These are phyloP conservation scores for Pyxicephalus adspersus DNA, from an alignment of 2,113 vertebrate genomes.

Conservation along the genomic window DNA sequence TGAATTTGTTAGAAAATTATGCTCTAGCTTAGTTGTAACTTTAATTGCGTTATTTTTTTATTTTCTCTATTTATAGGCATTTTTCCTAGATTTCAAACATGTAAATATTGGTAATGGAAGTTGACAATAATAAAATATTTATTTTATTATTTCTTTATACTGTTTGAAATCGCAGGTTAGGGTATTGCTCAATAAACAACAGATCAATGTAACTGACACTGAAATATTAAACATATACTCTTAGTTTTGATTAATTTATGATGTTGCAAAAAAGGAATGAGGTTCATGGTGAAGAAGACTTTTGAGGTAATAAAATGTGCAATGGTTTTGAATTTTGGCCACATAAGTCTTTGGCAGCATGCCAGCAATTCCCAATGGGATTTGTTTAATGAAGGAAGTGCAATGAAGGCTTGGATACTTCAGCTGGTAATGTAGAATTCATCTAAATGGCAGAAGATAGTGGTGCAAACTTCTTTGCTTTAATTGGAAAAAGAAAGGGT, in stretches of 20 bases:
- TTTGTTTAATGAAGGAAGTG: constrained; percentile 86
- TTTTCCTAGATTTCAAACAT: too few relatives aligned
- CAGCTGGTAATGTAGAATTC: constrained; percentile 78
- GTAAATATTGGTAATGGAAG: too few relatives aligned
- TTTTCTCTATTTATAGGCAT: too few relatives aligned
- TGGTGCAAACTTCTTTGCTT: constrained; percentile 80
- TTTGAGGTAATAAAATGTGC: constrained; percentile 79
- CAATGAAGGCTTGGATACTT: constrained; percentile 78
- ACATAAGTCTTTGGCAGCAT: constrained; percentile 81
- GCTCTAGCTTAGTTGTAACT: too few relatives aligned
- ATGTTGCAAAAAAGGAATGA: constrained; percentile 60
- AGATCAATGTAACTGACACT: too few relatives aligned
- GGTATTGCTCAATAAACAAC: too few relatives aligned
- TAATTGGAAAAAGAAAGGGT: constrained; percentile 81
- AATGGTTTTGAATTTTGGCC: constrained; percentile 81
- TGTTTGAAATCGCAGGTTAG: too few relatives aligned
- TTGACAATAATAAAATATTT: too few relatives aligned
- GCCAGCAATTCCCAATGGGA: constrained; percentile 80
- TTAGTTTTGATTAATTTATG: too few relatives aligned
- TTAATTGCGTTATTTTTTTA: too few relatives aligned
- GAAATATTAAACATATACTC: too few relatives aligned
- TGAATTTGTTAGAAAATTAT: constrained; percentile 30
- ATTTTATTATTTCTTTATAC: too few relatives aligned
- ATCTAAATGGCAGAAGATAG: constrained; percentile 86
- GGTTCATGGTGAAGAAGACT: constrained; percentile 82